Evolutionary conservation across 2,113 vertebrate species (phyloP).

Genomic region (Pterocles burchelli): DNA sequence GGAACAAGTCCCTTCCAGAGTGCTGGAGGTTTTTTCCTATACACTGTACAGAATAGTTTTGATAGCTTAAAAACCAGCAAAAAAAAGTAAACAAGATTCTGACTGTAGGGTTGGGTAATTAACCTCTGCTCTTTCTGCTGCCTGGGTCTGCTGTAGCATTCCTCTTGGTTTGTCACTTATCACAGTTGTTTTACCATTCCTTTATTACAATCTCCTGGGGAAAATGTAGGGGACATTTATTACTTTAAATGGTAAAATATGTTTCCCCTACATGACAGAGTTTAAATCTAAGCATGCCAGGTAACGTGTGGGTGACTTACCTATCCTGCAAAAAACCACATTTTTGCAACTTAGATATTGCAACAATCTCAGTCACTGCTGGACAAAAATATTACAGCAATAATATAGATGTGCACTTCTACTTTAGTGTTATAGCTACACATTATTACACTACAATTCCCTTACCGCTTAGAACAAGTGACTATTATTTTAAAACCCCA

Average conservation of each 20-base stretch:
- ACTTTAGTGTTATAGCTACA: neutral
- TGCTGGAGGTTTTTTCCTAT: neutral
- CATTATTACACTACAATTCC: neutral
- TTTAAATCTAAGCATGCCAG: neutral
- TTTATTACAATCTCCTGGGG: neutral
- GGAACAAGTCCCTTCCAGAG: neutral
- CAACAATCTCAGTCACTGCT: neutral
- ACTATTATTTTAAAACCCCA: neutral
- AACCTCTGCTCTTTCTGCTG: neutral
- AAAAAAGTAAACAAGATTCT: neutral
- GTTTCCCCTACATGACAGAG: neutral
- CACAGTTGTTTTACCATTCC: neutral
- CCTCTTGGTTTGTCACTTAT: neutral
- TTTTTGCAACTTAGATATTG: neutral
- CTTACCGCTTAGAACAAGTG: neutral
- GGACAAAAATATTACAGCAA: neutral
- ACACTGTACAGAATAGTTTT: neutral
- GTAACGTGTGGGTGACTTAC: neutral
- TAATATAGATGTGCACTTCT: neutral
- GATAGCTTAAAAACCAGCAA: neutral
- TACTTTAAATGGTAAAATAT: neutral
- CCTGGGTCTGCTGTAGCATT: neutral
- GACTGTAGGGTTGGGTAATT: neutral
- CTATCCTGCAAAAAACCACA: neutral
- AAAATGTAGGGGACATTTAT: neutral